Evolutionary conservation across 2,113 vertebrate genomes (phyloP).

Genomic region (Ovibos moschatus): DNA sequence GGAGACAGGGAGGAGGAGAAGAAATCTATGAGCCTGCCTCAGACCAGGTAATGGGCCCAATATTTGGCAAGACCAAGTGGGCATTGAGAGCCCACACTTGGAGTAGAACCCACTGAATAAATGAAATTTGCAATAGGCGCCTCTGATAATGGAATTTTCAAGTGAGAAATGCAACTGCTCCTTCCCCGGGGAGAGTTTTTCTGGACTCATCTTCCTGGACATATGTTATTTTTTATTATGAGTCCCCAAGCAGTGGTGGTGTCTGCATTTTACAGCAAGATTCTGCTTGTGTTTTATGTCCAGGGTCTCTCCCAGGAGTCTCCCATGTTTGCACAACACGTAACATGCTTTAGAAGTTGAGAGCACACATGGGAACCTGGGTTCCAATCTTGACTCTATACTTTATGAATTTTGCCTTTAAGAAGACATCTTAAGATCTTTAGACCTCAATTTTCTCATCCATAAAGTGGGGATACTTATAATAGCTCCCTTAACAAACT

Average conservation of each 20-base stretch:
- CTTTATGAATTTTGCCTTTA: not conserved
- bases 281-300: not conserved
- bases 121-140: not conserved
- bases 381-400: not conserved
- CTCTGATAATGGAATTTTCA: not conserved
- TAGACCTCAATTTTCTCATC: not conserved
- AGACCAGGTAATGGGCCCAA: not conserved
- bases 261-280: not conserved
- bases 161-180: not conserved
- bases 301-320: fast-evolving
- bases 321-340: not conserved
- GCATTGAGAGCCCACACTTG: not conserved
- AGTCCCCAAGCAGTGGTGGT: too few relatives aligned
- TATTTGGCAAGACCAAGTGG: not conserved
- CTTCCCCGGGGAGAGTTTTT: not conserved
- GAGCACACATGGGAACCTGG: not conserved
- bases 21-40: not conserved
- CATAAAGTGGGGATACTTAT: not conserved
- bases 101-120: not conserved
- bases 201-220: not conserved
- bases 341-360: not conserved
- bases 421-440: not conserved
- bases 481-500: not conserved
- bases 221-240: not conserved
- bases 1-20: not conserved